Evolutionary conservation across 2,888 invertebrate genomes (phyloP).

Genomic region (Limnephilus auricula): DNA sequence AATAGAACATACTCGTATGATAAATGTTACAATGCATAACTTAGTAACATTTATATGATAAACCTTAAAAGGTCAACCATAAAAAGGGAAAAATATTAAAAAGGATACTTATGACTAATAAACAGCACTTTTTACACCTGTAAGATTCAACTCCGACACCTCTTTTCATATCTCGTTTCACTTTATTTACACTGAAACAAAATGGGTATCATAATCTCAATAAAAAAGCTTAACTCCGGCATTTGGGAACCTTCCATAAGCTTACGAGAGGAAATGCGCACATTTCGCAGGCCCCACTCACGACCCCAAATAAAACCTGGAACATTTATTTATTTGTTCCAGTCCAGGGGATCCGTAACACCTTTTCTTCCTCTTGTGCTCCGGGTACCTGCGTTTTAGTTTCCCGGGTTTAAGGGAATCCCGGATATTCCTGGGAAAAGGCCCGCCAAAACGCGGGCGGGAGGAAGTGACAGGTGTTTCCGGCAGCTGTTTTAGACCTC

Average conservation of each 20-base stretch:
- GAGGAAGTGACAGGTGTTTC: slow-evolving; percentile 45
- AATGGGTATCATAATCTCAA: slow-evolving; percentile 10
- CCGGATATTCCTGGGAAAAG: slow-evolving; percentile 48
- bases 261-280: not conserved
- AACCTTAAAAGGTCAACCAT: not conserved
- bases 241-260: not conserved
- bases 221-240: slow-evolving; percentile 9
- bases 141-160: not conserved
- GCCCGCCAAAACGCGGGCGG: slow-evolving; percentile 20
- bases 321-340: slow-evolving; percentile 63
- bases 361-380: slow-evolving; percentile 37
- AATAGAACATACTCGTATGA: not conserved
- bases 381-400: slow-evolving; percentile 57
- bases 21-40: not conserved
- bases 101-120: not conserved
- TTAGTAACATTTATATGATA: not conserved
- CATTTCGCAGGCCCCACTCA: slow-evolving; percentile 33
- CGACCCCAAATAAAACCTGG: slow-evolving; percentile 52
- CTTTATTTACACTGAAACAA: not conserved
- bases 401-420: slow-evolving; percentile 60
- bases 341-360: slow-evolving; percentile 60
- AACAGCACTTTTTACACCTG: not conserved
- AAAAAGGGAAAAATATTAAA: not conserved
- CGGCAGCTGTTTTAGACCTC: slow-evolving; percentile 27
- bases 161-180: not conserved